A percentile compares a stretch with the other conserved stretches of the same genome.
Evolutionary conservation across 2,113 vertebrate species (phyloP).

Genomic region (Setophaga petechia): DNA sequence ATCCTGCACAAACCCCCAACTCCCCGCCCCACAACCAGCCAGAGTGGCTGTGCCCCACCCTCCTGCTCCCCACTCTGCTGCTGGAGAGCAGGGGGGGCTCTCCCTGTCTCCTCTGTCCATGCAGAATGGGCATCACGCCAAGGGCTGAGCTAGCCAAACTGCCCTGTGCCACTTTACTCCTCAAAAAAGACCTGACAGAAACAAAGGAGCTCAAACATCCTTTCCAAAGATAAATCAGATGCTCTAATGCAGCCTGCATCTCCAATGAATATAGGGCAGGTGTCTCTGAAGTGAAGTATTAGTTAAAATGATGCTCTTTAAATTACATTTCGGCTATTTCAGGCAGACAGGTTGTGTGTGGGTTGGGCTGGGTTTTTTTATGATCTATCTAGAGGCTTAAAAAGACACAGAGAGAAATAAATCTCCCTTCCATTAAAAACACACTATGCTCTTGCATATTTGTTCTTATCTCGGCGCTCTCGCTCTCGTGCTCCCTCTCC

Average conservation of each 20-base stretch:
- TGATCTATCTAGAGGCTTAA: conserved; percentile 74
- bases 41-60: rapidly evolving
- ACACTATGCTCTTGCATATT: conserved; percentile 67
- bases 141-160: rapidly evolving
- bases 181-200: neutral
- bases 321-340: conserved; percentile 74
- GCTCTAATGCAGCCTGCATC: conserved; percentile 53
- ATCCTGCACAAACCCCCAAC: neutral
- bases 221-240: conserved; percentile 63
- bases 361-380: conserved; percentile 62
- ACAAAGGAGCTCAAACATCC: conserved; percentile 43
- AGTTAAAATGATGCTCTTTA: conserved; percentile 77
- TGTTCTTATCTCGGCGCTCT: conserved; percentile 54
- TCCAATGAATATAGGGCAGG: conserved; percentile 71
- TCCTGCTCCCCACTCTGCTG: neutral
- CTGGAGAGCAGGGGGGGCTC: rapidly evolving
- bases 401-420: conserved; percentile 75
- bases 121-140: rapidly evolving
- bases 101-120: neutral
- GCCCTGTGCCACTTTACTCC: neutral
- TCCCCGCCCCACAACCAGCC: neutral
- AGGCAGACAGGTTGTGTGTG: conserved; percentile 65
- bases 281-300: conserved; percentile 72
- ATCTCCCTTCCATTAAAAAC: conserved; percentile 74
- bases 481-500: neutral